These are phyloP conservation scores for Drosophila repleta DNA, from an alignment of 1,140 invertebrate genomes.

Conservation along the genomic window DNA sequence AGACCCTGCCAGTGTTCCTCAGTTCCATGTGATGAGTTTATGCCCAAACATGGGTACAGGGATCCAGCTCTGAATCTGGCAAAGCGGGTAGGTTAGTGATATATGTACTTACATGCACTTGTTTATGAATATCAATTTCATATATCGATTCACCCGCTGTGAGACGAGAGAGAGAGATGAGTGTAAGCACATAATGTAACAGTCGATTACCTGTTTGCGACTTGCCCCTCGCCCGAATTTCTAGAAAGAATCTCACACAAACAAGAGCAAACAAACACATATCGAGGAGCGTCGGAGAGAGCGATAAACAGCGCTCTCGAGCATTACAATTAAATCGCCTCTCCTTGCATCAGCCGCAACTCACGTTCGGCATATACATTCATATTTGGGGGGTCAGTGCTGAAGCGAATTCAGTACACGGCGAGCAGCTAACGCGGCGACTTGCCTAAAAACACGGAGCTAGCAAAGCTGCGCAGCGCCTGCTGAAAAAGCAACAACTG, in stretches of 20 bases:
- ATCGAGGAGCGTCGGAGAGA: neutral
- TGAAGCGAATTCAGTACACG: constrained; percentile 33
- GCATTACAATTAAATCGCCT: constrained; percentile 11
- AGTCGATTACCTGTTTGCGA: too few relatives aligned
- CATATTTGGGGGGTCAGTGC: constrained; percentile 11
- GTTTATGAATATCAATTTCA: too few relatives aligned
- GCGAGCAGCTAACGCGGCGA: constrained; percentile 13
- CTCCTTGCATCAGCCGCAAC: neutral
- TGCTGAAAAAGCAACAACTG: neutral
- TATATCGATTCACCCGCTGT: too few relatives aligned
- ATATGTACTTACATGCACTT: too few relatives aligned
- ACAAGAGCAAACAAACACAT: neutral
- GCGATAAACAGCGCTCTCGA: neutral
- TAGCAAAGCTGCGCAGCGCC: neutral
- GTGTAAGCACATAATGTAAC: too few relatives aligned
- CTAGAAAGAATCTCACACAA: neutral
- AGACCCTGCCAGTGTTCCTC: too few relatives aligned
- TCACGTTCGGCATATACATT: neutral
- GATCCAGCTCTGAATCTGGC: too few relatives aligned
- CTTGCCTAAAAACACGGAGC: neutral
- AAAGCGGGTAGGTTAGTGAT: too few relatives aligned
- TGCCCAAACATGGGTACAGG: too few relatives aligned
- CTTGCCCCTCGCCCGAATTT: too few relatives aligned
- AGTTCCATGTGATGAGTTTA: too few relatives aligned
- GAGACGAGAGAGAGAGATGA: too few relatives aligned